These are phyloP conservation scores for Epizoanthus illoricatus DNA, from an alignment of 92 coral and sea anemone species.

Conservation along the genomic window DNA sequence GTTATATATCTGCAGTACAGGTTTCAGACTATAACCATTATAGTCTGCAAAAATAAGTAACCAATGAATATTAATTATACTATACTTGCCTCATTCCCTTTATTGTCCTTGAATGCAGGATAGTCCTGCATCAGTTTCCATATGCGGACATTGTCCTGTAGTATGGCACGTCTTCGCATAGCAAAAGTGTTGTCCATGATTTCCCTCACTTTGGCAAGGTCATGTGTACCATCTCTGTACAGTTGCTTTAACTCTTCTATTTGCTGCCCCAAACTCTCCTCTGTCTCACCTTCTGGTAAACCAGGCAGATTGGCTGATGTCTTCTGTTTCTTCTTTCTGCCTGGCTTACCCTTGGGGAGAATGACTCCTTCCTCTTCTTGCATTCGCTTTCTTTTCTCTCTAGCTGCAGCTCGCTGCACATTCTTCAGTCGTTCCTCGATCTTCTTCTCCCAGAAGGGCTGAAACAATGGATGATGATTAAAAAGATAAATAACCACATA, in stretches of 20 bases:
- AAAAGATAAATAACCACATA: no score
- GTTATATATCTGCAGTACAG: no score
- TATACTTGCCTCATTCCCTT: slow-evolving; percentile 47
- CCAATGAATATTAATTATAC: not conserved
- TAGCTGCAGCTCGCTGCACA: not conserved
- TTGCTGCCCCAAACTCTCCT: slow-evolving; percentile 42
- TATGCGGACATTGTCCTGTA: slow-evolving; percentile 27
- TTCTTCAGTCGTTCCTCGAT: not conserved
- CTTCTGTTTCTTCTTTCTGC: slow-evolving; percentile 34
- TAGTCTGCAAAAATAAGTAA: no score
- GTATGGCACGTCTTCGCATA: slow-evolving; percentile 30
- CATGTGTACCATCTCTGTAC: slow-evolving; percentile 26
- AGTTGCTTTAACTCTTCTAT: slow-evolving; percentile 34
- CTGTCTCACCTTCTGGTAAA: slow-evolving; percentile 62
- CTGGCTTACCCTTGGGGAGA: slow-evolving; percentile 49
- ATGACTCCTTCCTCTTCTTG: not conserved
- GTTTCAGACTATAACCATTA: no score
- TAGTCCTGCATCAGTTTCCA: slow-evolving; percentile 43
- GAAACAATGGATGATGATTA: not conserved
- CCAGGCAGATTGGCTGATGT: slow-evolving; percentile 24
- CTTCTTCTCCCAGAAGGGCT: not conserved
- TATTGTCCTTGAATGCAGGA: slow-evolving; percentile 40
- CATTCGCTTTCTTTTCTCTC: slow-evolving; percentile 14
- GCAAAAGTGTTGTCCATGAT: slow-evolving; percentile 54
- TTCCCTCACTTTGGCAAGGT: slow-evolving; percentile 24